Base-by-base conservation (phyloP, 2,797 vertebrate species). In the Poeciliopsis gracilis region DNA sequence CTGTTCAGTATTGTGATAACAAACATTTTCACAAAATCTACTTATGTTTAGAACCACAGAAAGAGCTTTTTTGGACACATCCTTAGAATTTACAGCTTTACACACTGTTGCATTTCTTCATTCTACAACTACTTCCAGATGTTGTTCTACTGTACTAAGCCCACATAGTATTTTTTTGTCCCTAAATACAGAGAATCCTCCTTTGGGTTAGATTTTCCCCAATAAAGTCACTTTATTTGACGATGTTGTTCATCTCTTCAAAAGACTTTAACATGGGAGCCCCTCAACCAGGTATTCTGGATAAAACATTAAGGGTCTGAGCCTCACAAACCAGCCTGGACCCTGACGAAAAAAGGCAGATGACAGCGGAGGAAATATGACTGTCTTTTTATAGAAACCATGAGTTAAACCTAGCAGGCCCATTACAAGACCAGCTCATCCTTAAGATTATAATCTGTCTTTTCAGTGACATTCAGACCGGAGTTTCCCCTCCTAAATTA, bases 51-150 rank as follows among this genome's bases (percentile, higher is more conserved):
- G 5, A 43, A 25, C 41, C 1, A 70, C n/a, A 25, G 16, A n/a
- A 25, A n/a, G 43, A 3, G 2, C 7, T 6, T 28, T 28, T 66
- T 66, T 10, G 33, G 18, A 38, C 23, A 23, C 3, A 38, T 38
- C 33, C 8, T 66, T 38, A 38, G 33, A 66, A 12, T 3, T 11
- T 38, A 4, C 33, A 66, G 33, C 9, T n/a, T 43, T 25, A 75
- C 33, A 16, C 30, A 43, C 79, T 84, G 55, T 77, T 93, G 82
- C 85, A 90, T 93, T 93, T 85, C 84, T 82, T 91, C 78, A 81
- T 89, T 77, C 80, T 88, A 93, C 88, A 93, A 93, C 83, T 82
- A 81, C 77, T 86, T 93, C 91, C 86, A 94, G 92, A 93, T 93
- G 89, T 91, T 86, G 36, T 74, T 76, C 74, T 88, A 75, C 77